Percentiles rank a stretch among this genome's conserved stretches.
Evolutionary conservation across 2,113 vertebrate genomes (phyloP).

Genomic region (Eulemur macaco): DNA sequence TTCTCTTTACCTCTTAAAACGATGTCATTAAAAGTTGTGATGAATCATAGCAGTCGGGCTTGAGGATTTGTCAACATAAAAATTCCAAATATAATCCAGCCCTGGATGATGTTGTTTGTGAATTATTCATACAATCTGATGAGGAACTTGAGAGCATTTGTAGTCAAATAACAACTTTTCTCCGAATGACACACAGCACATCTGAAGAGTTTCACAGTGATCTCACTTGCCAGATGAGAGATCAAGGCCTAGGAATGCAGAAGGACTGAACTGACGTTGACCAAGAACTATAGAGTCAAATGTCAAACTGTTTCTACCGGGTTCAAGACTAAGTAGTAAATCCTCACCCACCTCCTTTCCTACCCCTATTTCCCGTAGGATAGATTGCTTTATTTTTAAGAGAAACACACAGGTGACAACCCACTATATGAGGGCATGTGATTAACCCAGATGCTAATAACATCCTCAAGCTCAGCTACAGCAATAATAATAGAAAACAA

Average conservation of each 20-base stretch:
- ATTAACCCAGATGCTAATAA: neutral
- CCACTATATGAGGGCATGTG: neutral
- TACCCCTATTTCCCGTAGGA: neutral
- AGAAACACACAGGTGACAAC: neutral
- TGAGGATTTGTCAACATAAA: slow-evolving; percentile 28
- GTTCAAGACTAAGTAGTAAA: neutral
- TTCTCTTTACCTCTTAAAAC: slow-evolving; percentile 21
- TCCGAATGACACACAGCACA: neutral
- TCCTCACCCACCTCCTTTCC: neutral
- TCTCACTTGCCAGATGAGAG: slow-evolving; percentile 23
- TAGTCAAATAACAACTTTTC: slow-evolving; percentile 40
- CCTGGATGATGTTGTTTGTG: neutral
- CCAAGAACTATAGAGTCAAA: neutral
- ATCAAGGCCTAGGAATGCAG: neutral
- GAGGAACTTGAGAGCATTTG: slow-evolving; percentile 18
- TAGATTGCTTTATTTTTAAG: slow-evolving; percentile 12
- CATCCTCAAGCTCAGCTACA: neutral
- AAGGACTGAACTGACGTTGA: neutral
- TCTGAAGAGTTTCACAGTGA: neutral
- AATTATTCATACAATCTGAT: slow-evolving; percentile 58
- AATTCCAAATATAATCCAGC: slow-evolving; percentile 44
- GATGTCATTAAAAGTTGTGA: slow-evolving; percentile 24
- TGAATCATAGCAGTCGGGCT: slow-evolving; percentile 36
- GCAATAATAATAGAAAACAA: neutral
- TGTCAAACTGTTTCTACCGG: neutral